Evolutionary conservation across 2,888 invertebrate species (phyloP).

Genomic region (Cephus pulcher): DNA sequence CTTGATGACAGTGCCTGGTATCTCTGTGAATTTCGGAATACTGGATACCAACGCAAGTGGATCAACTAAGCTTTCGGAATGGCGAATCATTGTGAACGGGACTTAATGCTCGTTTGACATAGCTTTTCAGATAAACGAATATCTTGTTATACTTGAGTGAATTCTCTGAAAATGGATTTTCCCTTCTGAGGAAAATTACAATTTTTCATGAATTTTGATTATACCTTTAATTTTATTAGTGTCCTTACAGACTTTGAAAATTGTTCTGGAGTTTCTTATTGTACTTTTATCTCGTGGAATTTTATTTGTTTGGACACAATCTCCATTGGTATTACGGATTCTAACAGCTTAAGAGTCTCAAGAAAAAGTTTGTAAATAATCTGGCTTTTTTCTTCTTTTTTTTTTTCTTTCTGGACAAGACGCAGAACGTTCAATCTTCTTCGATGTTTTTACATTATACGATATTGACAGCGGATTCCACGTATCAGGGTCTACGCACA

Average conservation of each 20-base stretch:
- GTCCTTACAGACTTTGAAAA: background rate
- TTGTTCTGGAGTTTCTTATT: background rate
- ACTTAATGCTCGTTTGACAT: background rate
- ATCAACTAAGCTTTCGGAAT: background rate
- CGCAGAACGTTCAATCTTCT: background rate
- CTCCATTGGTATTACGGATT: background rate
- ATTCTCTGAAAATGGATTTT: background rate
- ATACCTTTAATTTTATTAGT: background rate
- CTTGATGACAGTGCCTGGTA: background rate
- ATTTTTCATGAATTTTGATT: background rate
- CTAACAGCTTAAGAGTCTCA: background rate
- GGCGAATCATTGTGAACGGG: background rate
- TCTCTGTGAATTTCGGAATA: background rate
- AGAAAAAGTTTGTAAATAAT: background rate
- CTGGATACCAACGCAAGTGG: background rate
- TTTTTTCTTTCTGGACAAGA: background rate
- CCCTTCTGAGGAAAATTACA: background rate
- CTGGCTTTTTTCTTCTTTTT: background rate
- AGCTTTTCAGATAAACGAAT: background rate
- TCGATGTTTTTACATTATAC: background rate
- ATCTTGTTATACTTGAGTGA: background rate
- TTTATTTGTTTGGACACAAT: background rate
- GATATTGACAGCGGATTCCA: slow-evolving; percentile 3
- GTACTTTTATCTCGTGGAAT: background rate
- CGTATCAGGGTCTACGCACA: background rate